Base-by-base conservation (phyloP, 2,113 vertebrate species). In the Neolamprologus brichardi region DNA sequence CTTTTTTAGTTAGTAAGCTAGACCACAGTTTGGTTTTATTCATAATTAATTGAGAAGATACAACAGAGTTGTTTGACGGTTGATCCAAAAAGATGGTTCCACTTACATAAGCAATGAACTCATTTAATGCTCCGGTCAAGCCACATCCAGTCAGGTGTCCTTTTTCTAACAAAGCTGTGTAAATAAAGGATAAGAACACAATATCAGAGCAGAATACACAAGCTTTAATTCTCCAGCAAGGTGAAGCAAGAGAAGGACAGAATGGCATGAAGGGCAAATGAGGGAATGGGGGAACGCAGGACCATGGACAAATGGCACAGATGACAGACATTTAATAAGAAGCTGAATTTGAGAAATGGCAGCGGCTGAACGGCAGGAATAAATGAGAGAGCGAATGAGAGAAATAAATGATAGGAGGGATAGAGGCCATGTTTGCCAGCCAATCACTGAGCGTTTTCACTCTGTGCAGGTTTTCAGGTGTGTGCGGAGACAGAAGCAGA, bases 311-410 rank as follows among this genome's bases (percentile, higher is more conserved):
- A 93, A 92, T 89, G 92, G 84, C 83, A 30, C 3, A 34, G 79
- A 89, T 91, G 91, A 93, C 90, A 93, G 92, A 91, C 92, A 85
- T 87, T 94, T 92, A 93, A 94, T 92, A 93, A 93, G 88, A 64
- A 77, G 79, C 83, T 28, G 88, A 46, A 91, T 91, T 84, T 92
- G 90, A 94, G 84, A 54, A 92, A 92, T 91, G 91, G 84, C 12
- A 30, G 46, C 7, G 8, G 30, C 58, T 46, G 58, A 91, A 62
- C 11, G 84, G 82, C 81, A n/a, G 81, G 80, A 90, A 93, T 86
- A 88, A 93, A 93, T 85, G 87, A 90, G 56, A 88, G 62, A 6
- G 87, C 5, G 17, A 87, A 86, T 77, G 84, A 85, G 58, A 72
- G 81, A 89, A 89, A 92, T 84, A 87, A 90, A 90, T 87, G 90